Percentiles rank a stretch among this genome's conserved stretches.
These are phyloP conservation scores for Nycteola revayana DNA, from an alignment of 2,888 invertebrate genomes.

Conservation along the genomic window DNA sequence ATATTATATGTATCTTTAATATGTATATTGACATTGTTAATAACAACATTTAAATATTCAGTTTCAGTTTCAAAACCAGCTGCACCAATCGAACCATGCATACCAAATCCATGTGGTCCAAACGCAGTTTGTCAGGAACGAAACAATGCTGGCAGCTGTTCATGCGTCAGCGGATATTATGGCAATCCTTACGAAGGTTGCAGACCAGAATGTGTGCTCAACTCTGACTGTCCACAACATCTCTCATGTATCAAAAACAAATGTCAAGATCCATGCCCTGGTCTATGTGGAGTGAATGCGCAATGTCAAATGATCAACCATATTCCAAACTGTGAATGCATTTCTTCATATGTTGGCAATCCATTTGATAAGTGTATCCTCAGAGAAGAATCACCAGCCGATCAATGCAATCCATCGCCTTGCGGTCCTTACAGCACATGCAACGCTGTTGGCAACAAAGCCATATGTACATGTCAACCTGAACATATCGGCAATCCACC, in stretches of 20 bases:
- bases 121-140: slow-evolving; percentile 86
- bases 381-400: slow-evolving; percentile 64
- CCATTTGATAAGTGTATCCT: slow-evolving; percentile 80
- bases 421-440: slow-evolving; percentile 91
- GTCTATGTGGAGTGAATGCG: slow-evolving; percentile 89
- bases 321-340: slow-evolving; percentile 88
- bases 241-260: slow-evolving; percentile 85
- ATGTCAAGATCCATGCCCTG: slow-evolving; percentile 88
- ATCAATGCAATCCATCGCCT: slow-evolving; percentile 89
- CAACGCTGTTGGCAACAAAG: slow-evolving; percentile 82
- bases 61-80: slow-evolving; percentile 43
- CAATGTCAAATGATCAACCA: slow-evolving; percentile 89
- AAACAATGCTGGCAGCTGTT: slow-evolving; percentile 85
- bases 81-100: slow-evolving; percentile 68
- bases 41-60: slow-evolving; percentile 1
- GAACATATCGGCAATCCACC: slow-evolving; percentile 88
- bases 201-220: slow-evolving; percentile 87
- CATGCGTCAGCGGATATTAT: slow-evolving; percentile 85
- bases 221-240: slow-evolving; percentile 85
- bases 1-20: not conserved
- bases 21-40: no score
- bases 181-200: slow-evolving; percentile 88
- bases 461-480: slow-evolving; percentile 86
- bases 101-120: slow-evolving; percentile 84
- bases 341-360: slow-evolving; percentile 85